A percentile compares a stretch with the other conserved stretches of the same genome.
Evolutionary conservation across 23 tunicate genomes (phyloP).

Genomic region (Clavelina lepadiformis): DNA sequence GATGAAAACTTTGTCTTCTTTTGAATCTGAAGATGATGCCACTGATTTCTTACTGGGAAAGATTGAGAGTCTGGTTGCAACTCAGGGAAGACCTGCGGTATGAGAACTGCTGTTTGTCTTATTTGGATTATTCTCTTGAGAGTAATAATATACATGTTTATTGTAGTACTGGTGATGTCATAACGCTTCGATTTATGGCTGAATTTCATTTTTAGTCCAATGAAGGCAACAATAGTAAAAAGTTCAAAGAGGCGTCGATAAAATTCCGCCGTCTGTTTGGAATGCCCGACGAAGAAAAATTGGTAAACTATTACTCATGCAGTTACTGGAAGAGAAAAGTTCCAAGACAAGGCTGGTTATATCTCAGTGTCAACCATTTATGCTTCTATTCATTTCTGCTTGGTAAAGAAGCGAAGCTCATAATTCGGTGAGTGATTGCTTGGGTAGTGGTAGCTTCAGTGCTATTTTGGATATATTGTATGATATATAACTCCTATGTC

Average conservation of each 20-base stretch:
- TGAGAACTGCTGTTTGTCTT: not conserved
- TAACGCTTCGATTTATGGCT: not conserved
- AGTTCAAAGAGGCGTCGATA: conserved; percentile 89
- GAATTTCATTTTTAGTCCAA: not conserved
- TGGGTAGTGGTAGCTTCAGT: no score
- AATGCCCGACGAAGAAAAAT: conserved; percentile 93
- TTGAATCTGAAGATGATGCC: conserved; percentile 83
- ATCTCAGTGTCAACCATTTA: conserved; percentile 89
- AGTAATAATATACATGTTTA: not conserved
- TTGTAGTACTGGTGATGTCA: not conserved
- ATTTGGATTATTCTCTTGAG: not conserved
- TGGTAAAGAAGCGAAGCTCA: conserved; percentile 85
- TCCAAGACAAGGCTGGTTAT: conserved; percentile 96
- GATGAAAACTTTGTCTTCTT: conserved; percentile 67
- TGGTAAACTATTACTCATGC: conserved; percentile 98
- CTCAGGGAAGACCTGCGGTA: conserved; percentile 47
- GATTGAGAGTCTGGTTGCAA: conserved; percentile 75
- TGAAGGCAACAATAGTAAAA: conserved; percentile 66
- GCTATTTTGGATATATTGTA: not conserved
- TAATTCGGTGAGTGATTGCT: conserved; percentile 65
- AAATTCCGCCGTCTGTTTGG: conserved; percentile 85
- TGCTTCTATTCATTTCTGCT: conserved; percentile 95
- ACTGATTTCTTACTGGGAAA: conserved; percentile 89
- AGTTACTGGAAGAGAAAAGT: conserved; percentile 91
- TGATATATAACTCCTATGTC: not conserved